A percentile compares a stretch with the other conserved stretches of the same genome.
These are phyloP conservation scores for Tanypteryx hageni DNA, from an alignment of 2,888 invertebrate species.

Conservation along the genomic window DNA sequence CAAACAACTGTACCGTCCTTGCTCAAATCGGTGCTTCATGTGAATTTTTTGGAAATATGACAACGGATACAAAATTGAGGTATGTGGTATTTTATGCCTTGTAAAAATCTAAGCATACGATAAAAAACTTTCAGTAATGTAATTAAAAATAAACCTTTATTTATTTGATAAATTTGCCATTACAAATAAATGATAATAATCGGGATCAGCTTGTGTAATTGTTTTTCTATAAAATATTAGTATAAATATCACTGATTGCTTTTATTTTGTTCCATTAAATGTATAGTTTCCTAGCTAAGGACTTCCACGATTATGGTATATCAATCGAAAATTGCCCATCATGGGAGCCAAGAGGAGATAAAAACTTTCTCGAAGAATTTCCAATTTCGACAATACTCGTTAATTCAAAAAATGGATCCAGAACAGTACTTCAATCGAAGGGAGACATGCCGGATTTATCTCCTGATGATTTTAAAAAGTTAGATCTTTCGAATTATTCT, in stretches of 20 bases:
- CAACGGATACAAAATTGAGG: constrained; percentile 73
- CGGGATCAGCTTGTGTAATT: too few species aligned
- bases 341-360: constrained; percentile 71
- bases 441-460: constrained; percentile 79
- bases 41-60: constrained; percentile 81
- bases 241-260: too few species aligned
- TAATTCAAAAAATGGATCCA: constrained; percentile 77
- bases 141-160: too few species aligned
- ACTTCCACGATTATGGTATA: constrained; percentile 78
- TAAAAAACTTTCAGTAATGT: too few species aligned
- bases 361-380: constrained; percentile 71
- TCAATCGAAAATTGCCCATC: constrained; percentile 77
- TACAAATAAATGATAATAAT: too few species aligned
- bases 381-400: constrained; percentile 81
- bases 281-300: constrained; percentile 78
- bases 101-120: too few species aligned
- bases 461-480: constrained; percentile 77
- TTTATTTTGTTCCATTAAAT: not conserved
- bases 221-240: too few species aligned
- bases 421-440: constrained; percentile 82
- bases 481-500: constrained; percentile 77
- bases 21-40: constrained; percentile 77
- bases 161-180: too few species aligned
- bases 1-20: constrained; percentile 82
- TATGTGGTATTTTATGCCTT: constrained; percentile 69